A percentile compares a stretch with the other conserved stretches of the same genome.
phyloP scores from a whole-genome alignment of 2,888 invertebrate species.

The Branchellion lobata region DNA sequence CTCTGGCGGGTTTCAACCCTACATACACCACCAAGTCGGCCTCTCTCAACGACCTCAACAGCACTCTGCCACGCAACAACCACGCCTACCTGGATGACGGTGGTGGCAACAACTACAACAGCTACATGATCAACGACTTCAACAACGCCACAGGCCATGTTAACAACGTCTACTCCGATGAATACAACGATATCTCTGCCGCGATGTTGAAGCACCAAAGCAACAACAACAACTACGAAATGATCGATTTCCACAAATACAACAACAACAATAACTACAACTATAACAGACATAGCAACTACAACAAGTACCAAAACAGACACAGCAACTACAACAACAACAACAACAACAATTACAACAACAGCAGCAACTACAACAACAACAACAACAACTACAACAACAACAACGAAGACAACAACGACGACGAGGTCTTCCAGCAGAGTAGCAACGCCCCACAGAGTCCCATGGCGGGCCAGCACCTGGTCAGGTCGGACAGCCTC shows the following conservation, averaged over 20 bases:
- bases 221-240: neutral
- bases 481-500: constrained; percentile 5
- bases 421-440: neutral
- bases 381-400: constrained; percentile 14
- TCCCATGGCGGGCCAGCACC: too few relatives aligned
- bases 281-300: neutral
- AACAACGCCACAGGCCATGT: constrained; percentile 4
- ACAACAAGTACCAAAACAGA: neutral
- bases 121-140: neutral
- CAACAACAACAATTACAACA: neutral
- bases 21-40: constrained; percentile 2
- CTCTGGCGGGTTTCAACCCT: neutral
- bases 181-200: neutral
- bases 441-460: neutral
- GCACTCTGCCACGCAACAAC: neutral
- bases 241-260: neutral
- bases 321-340: neutral
- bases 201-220: neutral
- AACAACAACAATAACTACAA: neutral
- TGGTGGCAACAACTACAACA: neutral
- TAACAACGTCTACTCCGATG: neutral
- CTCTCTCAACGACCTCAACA: constrained; percentile 6
- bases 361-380: neutral
- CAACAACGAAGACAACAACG: neutral
- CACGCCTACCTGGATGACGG: neutral